Evolutionary conservation across 2,797 vertebrate species (phyloP).

Genomic region (Hapalemur alaotrensis): DNA sequence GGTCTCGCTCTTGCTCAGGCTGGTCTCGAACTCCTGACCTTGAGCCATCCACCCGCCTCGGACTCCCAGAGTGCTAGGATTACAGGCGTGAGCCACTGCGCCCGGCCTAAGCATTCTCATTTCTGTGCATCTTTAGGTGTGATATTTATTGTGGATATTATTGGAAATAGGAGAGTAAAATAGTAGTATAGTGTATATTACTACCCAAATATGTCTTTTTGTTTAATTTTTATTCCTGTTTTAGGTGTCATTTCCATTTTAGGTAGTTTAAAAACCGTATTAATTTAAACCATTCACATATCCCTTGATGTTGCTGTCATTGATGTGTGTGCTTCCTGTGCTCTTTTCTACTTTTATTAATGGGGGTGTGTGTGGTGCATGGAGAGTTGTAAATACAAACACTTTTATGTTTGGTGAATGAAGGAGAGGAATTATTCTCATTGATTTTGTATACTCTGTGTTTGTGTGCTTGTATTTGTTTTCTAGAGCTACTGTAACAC

Average conservation of each 20-base stretch:
- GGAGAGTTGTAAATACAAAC: neutral
- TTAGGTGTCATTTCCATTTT: constrained; percentile 7
- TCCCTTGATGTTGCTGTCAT: neutral
- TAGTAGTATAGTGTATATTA: neutral
- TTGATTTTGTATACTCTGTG: neutral
- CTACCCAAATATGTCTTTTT: neutral
- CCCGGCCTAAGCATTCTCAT: neutral
- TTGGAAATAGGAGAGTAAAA: neutral
- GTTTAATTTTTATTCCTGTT: neutral
- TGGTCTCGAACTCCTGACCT: too few species aligned
- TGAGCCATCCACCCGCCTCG: too few species aligned
- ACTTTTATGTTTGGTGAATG: neutral
- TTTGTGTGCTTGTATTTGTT: neutral
- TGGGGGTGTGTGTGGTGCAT: neutral
- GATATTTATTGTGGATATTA: neutral
- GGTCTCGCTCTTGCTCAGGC: too few species aligned
- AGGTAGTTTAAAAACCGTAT: neutral
- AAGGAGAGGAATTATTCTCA: neutral
- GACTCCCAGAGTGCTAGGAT: too few species aligned
- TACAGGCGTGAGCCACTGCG: too few species aligned
- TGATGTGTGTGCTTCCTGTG: neutral
- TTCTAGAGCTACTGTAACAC: neutral
- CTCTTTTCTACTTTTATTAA: neutral
- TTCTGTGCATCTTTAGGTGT: neutral
- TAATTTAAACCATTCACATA: neutral